Base-by-base conservation (phyloP, 2,113 vertebrate genomes). In the Lycaon pictus region DNA sequence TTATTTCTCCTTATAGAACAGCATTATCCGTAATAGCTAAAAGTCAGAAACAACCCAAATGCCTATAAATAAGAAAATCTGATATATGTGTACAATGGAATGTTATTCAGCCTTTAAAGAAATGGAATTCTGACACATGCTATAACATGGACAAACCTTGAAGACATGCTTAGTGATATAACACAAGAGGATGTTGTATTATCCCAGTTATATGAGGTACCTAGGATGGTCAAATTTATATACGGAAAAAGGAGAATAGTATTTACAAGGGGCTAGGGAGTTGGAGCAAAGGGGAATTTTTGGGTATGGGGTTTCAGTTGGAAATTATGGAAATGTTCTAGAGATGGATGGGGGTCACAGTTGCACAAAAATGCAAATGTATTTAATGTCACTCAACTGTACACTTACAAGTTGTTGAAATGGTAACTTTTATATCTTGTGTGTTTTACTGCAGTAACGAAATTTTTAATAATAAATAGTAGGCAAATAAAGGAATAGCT, bases 131-230 rank as follows among this genome's bases (percentile, higher is more conserved):
- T 56, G n/a, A 48, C 29, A 63, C 3, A 5, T 32, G 55, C 72
- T 51, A 51, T 1, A 48, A 53, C 11, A 43, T 84, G 7, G n/a
- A 43, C 20, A 13, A 63, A 76, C 19, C 22, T 81, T 48, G 15
- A 82, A 87, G 60, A 51, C 8, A 72, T 69, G 6, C 23, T 82
- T 32, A 89, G 4, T n/a, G 11, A 92, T 90, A 74, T 89, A 81
- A 53, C n/a, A n/a, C 2, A 63, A 80, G 91, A 37, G 13, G 13
- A 79, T 48, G 20, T 10, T 82, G 8, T 23, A 15, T n/a, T 51
- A 83, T 56, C 25, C 9, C 5, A 37, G 3, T 37, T 65, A 58
- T 10, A 35, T 23, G 74, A 19, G 0, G 5, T 48, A n/a, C 4
- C 1, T 67, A n/a, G 4, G n/a, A 62, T 3, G 56, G 23, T 63